Conservation (phyloP, 2,888 invertebrate genomes). For the Osmoderma eremita region DNA sequence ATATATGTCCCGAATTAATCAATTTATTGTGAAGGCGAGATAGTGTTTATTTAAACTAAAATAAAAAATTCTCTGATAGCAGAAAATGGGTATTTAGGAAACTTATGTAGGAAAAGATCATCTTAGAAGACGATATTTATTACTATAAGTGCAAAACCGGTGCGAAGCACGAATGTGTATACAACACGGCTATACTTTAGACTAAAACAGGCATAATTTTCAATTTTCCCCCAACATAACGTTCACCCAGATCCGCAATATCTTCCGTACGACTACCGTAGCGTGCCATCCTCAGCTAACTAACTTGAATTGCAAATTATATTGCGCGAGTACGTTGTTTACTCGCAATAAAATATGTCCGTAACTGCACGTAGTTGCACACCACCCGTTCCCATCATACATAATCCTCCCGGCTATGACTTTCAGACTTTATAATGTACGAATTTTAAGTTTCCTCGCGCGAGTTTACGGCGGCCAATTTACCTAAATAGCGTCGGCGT, state of each 20-base stretch:
- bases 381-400: not conserved
- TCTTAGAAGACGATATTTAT: no score
- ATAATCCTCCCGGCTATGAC: not conserved
- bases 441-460: constrained; percentile 12
- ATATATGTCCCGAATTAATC: no score
- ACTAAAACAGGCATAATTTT: constrained; percentile 11
- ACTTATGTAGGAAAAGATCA: no score
- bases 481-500: not conserved
- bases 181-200: not conserved
- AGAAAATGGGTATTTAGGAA: no score
- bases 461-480: not conserved
- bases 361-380: no score
- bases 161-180: no score
- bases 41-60: no score
- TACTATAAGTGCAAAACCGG: no score
- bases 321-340: constrained; percentile 3
- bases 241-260: not conserved
- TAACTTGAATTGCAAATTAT: constrained; percentile 14
- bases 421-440: not conserved
- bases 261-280: not conserved
- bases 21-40: no score
- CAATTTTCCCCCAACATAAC: not conserved
- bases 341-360: constrained; percentile 9
- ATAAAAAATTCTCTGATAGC: no score
- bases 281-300: not conserved